Percentiles rank a stretch among this genome's conserved stretches.
These are phyloP conservation scores for Myiotriccus ornatus DNA, from an alignment of 2,797 vertebrate genomes.

Conservation along the genomic window DNA sequence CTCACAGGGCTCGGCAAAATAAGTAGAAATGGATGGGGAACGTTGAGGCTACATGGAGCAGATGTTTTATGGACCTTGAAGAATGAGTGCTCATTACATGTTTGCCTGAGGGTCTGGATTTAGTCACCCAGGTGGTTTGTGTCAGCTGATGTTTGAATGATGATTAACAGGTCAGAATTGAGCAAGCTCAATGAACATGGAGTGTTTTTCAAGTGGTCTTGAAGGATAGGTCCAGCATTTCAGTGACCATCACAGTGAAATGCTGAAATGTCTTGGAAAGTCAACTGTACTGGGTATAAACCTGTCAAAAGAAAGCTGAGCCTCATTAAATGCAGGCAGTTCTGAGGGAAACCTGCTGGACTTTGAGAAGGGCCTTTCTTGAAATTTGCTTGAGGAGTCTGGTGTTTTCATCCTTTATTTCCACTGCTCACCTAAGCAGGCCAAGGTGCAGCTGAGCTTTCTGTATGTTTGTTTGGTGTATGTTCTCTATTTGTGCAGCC, in stretches of 20 bases:
- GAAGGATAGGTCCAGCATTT: not conserved
- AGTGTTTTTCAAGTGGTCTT: not conserved
- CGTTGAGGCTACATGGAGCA: not conserved
- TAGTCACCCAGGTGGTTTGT: not conserved
- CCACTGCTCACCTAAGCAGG: not conserved
- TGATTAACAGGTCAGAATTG: not conserved
- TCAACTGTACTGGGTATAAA: not conserved
- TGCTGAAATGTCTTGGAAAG: not conserved
- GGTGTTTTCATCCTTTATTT: not conserved
- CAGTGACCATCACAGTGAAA: not conserved
- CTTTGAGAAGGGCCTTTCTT: not conserved
- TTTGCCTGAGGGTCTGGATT: slow-evolving; percentile 26
- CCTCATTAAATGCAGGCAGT: not conserved
- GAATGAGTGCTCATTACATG: slow-evolving; percentile 16
- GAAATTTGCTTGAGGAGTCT: not conserved
- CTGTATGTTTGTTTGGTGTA: accelerated
- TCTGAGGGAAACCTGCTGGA: not conserved
- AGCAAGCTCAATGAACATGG: not conserved
- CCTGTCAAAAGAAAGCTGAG: not conserved
- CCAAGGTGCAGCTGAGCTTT: not conserved
- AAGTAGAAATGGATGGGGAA: not conserved
- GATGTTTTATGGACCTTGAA: not conserved
- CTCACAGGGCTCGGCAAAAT: not conserved
- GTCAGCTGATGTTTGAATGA: not conserved
- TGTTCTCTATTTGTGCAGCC: not conserved